Conservation (phyloP, 2,888 invertebrate genomes). For the Calameuta idolon region DNA sequence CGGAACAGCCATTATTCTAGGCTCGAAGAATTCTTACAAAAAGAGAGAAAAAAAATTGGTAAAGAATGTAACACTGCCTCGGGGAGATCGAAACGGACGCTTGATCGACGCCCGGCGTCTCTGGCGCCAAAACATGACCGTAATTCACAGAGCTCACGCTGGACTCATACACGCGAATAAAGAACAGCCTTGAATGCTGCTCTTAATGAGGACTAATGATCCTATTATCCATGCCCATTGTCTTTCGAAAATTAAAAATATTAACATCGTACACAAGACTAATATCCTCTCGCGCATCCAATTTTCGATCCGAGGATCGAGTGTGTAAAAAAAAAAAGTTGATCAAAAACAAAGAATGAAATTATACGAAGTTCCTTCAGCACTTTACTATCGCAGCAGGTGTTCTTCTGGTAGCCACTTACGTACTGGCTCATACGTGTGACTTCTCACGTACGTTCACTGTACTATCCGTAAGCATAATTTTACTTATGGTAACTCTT, state of each 20-base stretch:
- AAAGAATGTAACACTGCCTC: background rate
- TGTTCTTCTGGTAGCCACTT: background rate
- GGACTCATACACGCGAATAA: conserved; percentile 1
- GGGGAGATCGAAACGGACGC: background rate
- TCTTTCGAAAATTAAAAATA: background rate
- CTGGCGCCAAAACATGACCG: background rate
- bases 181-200: background rate
- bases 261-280: background rate
- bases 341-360: background rate
- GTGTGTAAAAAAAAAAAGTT: background rate
- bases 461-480: background rate
- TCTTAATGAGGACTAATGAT: conserved; percentile 10
- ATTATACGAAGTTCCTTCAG: background rate
- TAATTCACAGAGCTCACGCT: background rate
- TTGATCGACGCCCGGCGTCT: background rate
- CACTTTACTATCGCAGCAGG: background rate
- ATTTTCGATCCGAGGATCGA: background rate
- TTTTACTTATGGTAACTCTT: background rate
- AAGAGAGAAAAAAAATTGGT: background rate
- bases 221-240: background rate
- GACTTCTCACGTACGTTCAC: background rate
- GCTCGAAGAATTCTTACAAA: background rate
- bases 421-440: background rate
- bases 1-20: background rate
- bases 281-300: background rate